A percentile compares a stretch with the other conserved stretches of the same genome.
Evolutionary conservation across 2,797 vertebrate genomes (phyloP).

Genomic region (Diplodus sargus): DNA sequence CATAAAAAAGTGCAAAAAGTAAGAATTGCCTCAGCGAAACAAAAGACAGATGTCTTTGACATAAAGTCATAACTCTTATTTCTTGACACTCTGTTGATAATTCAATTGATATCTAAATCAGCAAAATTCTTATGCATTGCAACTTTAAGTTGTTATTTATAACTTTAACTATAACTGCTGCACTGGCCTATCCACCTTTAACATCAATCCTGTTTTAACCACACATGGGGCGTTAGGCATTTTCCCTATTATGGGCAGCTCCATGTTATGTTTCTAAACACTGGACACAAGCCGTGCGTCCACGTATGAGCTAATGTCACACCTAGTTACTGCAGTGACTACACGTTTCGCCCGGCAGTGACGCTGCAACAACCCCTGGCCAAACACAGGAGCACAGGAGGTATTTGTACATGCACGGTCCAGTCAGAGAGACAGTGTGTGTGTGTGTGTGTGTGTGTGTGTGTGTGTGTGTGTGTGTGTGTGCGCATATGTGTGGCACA

Average conservation of each 20-base stretch:
- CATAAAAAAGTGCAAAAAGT: no score
- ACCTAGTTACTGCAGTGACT: constrained; percentile 50
- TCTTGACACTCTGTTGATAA: no score
- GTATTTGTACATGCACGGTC: constrained; percentile 28
- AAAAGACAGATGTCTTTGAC: no score
- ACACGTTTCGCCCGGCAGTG: constrained; percentile 37
- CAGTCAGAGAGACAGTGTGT: constrained; percentile 7
- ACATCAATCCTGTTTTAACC: not conserved
- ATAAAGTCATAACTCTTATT: no score
- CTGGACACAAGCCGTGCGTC: not conserved
- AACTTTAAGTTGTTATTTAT: no score
- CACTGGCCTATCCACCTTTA: not conserved
- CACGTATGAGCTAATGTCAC: constrained; percentile 58
- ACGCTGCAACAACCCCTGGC: constrained; percentile 47
- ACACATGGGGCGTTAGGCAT: not conserved
- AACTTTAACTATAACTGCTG: not conserved
- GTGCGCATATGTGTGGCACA: constrained; percentile 32
- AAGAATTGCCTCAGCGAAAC: no score
- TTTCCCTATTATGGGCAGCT: constrained; percentile 11
- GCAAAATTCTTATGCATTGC: no score
- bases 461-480: constrained; percentile 22
- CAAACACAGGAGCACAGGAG: constrained; percentile 59
- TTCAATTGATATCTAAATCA: no score
- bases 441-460: constrained; percentile 28
- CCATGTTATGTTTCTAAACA: constrained; percentile 50